A percentile compares a stretch with the other conserved stretches of the same genome.
These are phyloP conservation scores for Mactromeris polynyma DNA, from an alignment of 2,888 invertebrate species.

Conservation along the genomic window DNA sequence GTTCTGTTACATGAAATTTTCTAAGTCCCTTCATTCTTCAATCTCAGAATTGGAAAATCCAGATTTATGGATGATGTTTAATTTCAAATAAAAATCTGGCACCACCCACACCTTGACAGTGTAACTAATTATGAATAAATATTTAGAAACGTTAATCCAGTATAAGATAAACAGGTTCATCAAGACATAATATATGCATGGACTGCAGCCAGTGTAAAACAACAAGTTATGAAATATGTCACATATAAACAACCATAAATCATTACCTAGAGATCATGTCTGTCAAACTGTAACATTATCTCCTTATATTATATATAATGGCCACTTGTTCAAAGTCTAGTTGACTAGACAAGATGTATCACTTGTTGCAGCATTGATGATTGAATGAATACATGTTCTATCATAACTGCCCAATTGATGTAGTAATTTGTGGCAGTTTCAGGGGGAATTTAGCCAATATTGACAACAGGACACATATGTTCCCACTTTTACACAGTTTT, in stretches of 20 bases:
- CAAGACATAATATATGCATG: background rate
- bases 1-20: too few species aligned
- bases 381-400: background rate
- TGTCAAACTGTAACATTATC: constrained; percentile 26
- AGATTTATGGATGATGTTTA: too few species aligned
- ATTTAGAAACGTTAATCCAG: background rate
- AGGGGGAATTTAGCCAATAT: too few species aligned
- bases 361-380: background rate
- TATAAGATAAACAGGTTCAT: background rate
- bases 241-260: background rate
- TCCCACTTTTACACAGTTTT: too few species aligned
- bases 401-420: background rate
- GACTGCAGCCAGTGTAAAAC: background rate
- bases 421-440: too few species aligned
- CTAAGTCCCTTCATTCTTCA: too few species aligned
- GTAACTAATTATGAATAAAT: too few species aligned
- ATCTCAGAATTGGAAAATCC: too few species aligned
- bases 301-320: constrained; percentile 31
- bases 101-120: too few species aligned
- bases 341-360: constrained; percentile 12
- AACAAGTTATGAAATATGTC: background rate
- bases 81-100: too few species aligned
- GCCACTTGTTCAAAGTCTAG: constrained; percentile 33
- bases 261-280: background rate
- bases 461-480: too few species aligned